Conservation (phyloP, 2,797 vertebrate species). For the Hemitrygon akajei region DNA sequence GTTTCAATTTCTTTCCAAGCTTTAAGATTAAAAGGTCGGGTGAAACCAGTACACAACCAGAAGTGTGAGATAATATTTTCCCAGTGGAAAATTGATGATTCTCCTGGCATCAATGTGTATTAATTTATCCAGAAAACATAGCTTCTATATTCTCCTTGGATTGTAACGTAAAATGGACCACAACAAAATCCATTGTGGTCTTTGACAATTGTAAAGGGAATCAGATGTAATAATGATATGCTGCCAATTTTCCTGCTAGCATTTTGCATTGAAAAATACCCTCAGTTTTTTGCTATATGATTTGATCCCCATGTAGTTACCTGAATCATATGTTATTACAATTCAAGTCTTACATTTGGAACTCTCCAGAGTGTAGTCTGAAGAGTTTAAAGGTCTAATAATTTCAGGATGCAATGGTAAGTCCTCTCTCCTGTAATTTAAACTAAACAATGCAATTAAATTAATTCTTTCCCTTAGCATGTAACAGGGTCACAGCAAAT, state of each 20-base stretch:
- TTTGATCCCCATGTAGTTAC: neutral
- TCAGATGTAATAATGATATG: neutral
- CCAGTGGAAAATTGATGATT: neutral
- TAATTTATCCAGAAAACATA: neutral
- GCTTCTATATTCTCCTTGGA: neutral
- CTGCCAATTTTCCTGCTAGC: neutral
- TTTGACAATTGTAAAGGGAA: neutral
- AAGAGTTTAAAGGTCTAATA: neutral
- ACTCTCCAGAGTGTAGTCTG: neutral
- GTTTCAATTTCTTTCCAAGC: neutral
- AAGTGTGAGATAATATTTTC: neutral
- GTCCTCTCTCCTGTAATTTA: neutral
- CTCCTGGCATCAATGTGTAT: neutral
- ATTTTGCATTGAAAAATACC: neutral
- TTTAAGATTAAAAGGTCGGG: neutral
- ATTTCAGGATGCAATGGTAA: neutral
- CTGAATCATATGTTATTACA: neutral
- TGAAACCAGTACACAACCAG: neutral
- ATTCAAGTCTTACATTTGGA: neutral
- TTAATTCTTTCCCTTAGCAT: neutral
- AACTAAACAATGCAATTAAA: too few relatives aligned
- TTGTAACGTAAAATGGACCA: neutral
- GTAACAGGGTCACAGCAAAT: neutral
- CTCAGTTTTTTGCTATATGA: neutral
- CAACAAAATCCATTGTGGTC: neutral